Base-by-base conservation (phyloP, 2,113 vertebrate genomes). In the Willisornis vidua region DNA sequence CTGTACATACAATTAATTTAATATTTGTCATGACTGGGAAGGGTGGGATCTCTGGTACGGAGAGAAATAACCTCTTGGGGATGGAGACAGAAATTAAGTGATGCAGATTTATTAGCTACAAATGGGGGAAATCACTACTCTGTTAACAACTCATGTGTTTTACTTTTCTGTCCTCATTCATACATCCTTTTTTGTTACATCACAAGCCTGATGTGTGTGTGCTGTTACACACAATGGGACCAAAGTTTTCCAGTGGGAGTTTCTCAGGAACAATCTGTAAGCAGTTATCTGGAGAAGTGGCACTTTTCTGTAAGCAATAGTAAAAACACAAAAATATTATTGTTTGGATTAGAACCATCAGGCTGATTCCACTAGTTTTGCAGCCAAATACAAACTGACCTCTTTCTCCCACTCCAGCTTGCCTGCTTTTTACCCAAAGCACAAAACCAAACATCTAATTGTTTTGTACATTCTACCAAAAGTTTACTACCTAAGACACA, bases 91-190 rank as follows among this genome's bases (percentile, higher is more conserved):
- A 77, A 77, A 39, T 9, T 7, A 58, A 9, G 37, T 46, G 37
- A 49, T 73, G 43, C 25, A 96, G 72, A 90, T 88, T 82, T 85
- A 73, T 70, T 75, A 62, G 33, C 67, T 80, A 37, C 28, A 85
- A 75, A 80, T 46, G 43, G 55, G 83, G 67, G 85, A 76, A 90
- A 88, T 83, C 73, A 49, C 28, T 83, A 7, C 41, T 82, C 4
- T 80, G 4, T 33, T 85, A 65, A n/a, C 8, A 79, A 24, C 15
- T 33, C 37, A 8, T 2, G 9, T 10, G 19, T 70, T 91, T 85
- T 43, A 39, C 28, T 58, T 93, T 88, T 66, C 63, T 83, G 25
- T 16, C 35, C n/a, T 73, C 29, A 24, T 74, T 82, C 49, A n/a
- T 12, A 2, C 62, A 13, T 31, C 19, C 8, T 62, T 19, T 54